These are phyloP conservation scores for Tragelaphus strepsiceros DNA, from an alignment of 2,113 vertebrate genomes.

Conservation along the genomic window DNA sequence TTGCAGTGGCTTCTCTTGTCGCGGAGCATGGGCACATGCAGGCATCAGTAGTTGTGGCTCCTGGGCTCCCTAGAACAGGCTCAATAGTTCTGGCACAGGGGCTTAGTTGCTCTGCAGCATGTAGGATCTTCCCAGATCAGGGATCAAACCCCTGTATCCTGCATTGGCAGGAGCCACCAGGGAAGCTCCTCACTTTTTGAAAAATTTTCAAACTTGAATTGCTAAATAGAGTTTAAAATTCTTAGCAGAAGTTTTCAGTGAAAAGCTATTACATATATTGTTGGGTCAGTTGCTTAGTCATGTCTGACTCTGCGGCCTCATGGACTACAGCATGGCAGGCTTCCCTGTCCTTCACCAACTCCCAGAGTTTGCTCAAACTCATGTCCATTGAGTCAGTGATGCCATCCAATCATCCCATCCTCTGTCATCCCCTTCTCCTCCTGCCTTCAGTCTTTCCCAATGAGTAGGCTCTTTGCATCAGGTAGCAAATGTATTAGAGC, in stretches of 20 bases:
- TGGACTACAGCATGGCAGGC: background rate
- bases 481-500: background rate
- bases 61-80: background rate
- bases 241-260: background rate
- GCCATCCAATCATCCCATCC: background rate
- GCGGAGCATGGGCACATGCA: fast-evolving
- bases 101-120: background rate
- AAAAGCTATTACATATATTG: background rate
- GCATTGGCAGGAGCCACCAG: background rate
- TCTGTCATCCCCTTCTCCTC: background rate
- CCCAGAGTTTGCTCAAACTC: background rate
- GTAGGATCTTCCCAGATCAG: background rate
- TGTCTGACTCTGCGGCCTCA: background rate
- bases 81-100: background rate
- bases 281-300: background rate
- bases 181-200: background rate
- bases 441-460: background rate
- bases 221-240: background rate
- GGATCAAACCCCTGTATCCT: background rate
- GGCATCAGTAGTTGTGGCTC: background rate
- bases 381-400: background rate
- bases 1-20: background rate
- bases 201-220: background rate
- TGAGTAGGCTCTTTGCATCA: background rate
- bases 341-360: background rate